Evolutionary conservation across 2,113 vertebrate genomes (phyloP).

Genomic region (Pseudonaja textilis): DNA sequence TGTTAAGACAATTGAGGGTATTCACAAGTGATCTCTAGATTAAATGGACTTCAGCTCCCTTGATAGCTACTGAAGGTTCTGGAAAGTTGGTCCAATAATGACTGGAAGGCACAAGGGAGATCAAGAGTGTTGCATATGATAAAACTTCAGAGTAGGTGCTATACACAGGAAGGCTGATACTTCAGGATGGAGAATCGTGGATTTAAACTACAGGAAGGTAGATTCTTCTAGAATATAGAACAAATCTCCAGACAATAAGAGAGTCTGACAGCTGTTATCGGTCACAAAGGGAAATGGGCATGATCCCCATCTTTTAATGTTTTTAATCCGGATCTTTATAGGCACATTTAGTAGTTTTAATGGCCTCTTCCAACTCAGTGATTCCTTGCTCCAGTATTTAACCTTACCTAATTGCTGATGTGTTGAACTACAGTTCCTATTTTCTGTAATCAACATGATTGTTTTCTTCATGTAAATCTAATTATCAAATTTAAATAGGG

Average conservation of each 20-base stretch:
- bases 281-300: neutral
- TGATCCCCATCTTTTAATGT: neutral
- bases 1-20: neutral
- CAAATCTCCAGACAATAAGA: neutral
- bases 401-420: neutral
- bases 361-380: neutral
- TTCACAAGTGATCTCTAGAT: neutral
- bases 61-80: neutral
- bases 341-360: neutral
- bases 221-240: neutral
- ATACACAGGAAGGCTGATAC: neutral
- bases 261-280: neutral
- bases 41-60: neutral
- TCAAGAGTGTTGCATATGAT: neutral
- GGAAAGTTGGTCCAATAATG: neutral
- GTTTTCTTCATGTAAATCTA: neutral
- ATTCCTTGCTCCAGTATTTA: neutral
- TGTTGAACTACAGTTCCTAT: neutral
- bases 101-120: neutral
- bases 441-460: neutral
- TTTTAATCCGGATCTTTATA: neutral
- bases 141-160: neutral
- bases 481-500: neutral
- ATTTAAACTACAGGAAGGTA: neutral
- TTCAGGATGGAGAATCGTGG: neutral